Percentiles rank a stretch among this genome's conserved stretches.
Evolutionary conservation across 2,888 invertebrate species (phyloP).

Genomic region (Leptopilina myrica): DNA sequence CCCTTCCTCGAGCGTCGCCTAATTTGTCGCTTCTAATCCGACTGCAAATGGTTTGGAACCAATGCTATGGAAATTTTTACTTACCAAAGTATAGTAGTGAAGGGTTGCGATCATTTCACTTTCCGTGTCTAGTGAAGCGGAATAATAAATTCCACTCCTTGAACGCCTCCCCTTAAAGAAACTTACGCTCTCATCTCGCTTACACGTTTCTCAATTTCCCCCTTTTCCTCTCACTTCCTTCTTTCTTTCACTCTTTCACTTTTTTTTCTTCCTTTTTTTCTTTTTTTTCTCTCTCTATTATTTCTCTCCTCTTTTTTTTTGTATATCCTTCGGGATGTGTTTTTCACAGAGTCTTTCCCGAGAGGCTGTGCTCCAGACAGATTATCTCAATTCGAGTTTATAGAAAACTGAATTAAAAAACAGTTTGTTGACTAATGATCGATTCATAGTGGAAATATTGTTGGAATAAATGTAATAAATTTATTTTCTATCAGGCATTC

Average conservation of each 20-base stretch:
- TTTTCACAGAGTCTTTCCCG: slow-evolving; percentile 1
- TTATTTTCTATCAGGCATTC: too few species aligned
- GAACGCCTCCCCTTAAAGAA: slow-evolving; percentile 31
- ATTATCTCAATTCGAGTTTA: slow-evolving; percentile 17
- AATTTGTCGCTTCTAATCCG: slow-evolving; percentile 60
- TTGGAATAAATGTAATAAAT: neutral
- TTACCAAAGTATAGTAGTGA: slow-evolving; percentile 44
- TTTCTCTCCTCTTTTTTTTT: neutral
- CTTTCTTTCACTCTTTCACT: neutral
- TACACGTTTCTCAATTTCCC: slow-evolving; percentile 17
- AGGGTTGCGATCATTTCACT: slow-evolving; percentile 51
- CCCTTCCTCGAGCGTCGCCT: slow-evolving; percentile 35
- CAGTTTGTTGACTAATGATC: neutral
- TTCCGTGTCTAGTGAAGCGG: slow-evolving; percentile 53
- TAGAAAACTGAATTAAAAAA: slow-evolving; percentile 26
- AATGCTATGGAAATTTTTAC: slow-evolving; percentile 53
- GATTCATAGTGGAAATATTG: neutral
- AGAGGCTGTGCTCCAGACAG: slow-evolving; percentile 12
- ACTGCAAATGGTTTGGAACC: slow-evolving; percentile 54
- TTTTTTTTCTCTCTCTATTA: neutral
- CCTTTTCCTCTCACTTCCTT: neutral
- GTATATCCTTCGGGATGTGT: slow-evolving; percentile 14
- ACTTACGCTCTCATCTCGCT: slow-evolving; percentile 21
- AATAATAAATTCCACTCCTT: slow-evolving; percentile 54
- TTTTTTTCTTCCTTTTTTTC: neutral